Conservation (phyloP, 1,140 invertebrate species). For the Pararge aegeria region DNA sequence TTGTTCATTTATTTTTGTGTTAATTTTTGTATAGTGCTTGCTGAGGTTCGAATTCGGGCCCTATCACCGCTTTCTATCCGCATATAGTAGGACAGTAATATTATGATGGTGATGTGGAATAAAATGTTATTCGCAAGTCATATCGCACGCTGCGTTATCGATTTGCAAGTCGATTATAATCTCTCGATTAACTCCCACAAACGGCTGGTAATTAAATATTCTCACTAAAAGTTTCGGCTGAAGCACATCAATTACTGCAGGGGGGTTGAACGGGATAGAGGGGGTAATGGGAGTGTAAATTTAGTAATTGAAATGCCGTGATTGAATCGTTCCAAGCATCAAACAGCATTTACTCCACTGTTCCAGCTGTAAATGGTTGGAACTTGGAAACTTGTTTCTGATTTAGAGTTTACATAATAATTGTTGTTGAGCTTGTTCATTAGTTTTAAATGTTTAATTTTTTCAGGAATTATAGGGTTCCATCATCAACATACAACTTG, state of each 20-base stretch:
- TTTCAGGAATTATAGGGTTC: too few species aligned
- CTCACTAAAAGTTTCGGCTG: slow-evolving; percentile 17
- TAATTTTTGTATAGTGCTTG: too few species aligned
- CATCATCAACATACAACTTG: too few species aligned
- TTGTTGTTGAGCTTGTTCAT: too few species aligned
- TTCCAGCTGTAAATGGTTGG: not conserved
- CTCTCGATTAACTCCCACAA: slow-evolving; percentile 22
- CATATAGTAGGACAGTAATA: too few species aligned
- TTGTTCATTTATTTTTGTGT: too few species aligned
- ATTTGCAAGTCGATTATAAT: slow-evolving; percentile 21
- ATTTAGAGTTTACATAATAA: not conserved
- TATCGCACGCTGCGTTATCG: not conserved
- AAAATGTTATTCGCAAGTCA: too few species aligned
- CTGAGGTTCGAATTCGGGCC: too few species aligned
- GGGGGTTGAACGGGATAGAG: not conserved
- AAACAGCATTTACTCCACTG: slow-evolving; percentile 1
- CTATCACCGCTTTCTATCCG: too few species aligned
- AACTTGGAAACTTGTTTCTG: not conserved
- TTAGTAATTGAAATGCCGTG: slow-evolving; percentile 25
- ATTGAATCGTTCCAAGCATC: slow-evolving; percentile 20
- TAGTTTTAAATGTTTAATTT: too few species aligned
- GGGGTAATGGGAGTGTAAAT: slow-evolving; percentile 17
- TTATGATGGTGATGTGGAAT: too few species aligned
- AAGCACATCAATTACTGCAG: slow-evolving; percentile 20
- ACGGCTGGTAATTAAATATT: slow-evolving; percentile 21